These are phyloP conservation scores for Drosophila leontia DNA, from an alignment of 1,140 invertebrate species.

Conservation along the genomic window DNA sequence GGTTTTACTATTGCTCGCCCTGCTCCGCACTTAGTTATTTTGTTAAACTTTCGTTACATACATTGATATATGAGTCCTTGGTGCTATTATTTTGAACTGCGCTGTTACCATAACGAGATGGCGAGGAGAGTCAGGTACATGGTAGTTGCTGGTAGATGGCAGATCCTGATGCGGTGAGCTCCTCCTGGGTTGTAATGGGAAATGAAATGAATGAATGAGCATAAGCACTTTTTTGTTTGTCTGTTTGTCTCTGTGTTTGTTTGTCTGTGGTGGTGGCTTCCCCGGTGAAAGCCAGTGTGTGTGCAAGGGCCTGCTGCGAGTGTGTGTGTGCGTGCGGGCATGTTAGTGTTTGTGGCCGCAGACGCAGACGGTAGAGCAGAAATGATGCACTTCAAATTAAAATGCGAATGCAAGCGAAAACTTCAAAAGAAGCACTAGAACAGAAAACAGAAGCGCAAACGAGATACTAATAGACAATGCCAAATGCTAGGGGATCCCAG, in stretches of 20 bases:
- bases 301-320: conserved; percentile 30
- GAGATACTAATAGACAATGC: conserved; percentile 83
- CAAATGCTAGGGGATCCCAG: conserved; percentile 44
- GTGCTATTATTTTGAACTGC: background rate
- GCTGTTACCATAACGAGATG: conserved; percentile 11
- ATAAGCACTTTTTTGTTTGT: conserved; percentile 82
- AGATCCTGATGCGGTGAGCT: conserved; percentile 49
- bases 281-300: conserved; percentile 18
- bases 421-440: conserved; percentile 83
- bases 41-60: too few relatives aligned
- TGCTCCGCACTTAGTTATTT: background rate
- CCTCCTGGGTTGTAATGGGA: conserved; percentile 72
- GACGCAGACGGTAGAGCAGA: conserved; percentile 62
- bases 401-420: conserved; percentile 83
- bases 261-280: conserved; percentile 46
- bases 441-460: conserved; percentile 83
- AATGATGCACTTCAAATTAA: conserved; percentile 83
- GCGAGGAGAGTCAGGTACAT: conserved; percentile 20
- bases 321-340: conserved; percentile 51
- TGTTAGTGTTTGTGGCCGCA: conserved; percentile 65
- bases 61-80: background rate
- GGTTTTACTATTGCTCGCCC: too few relatives aligned
- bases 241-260: conserved; percentile 41
- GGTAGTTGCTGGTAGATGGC: conserved; percentile 10
- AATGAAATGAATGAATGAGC: conserved; percentile 84